Conservation (phyloP, 1,140 invertebrate species). For the Sarcophaga peregrina region DNA sequence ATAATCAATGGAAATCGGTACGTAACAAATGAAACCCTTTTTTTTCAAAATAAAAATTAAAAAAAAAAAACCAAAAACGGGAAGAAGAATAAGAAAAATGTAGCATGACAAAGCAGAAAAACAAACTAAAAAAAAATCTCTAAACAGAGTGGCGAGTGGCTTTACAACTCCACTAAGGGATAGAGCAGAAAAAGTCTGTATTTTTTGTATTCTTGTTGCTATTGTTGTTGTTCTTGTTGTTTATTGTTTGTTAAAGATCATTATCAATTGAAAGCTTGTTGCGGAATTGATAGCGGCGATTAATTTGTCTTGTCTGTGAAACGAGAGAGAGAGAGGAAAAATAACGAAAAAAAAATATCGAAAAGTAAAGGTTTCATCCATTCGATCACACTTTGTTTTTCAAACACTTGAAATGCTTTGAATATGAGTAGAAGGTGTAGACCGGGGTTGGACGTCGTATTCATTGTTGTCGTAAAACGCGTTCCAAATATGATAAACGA, state of each 20-base stretch:
- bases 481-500: constrained; percentile 23
- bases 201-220: background rate
- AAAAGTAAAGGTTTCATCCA: too few relatives aligned
- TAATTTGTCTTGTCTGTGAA: constrained; percentile 62
- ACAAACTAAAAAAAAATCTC: background rate
- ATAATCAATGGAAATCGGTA: background rate
- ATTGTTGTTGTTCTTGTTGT: background rate
- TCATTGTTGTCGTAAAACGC: constrained; percentile 3
- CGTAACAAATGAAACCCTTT: background rate
- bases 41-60: background rate
- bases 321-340: background rate
- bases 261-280: constrained; percentile 55
- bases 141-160: constrained; percentile 6
- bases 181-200: too few relatives aligned
- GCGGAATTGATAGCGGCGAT: constrained; percentile 64
- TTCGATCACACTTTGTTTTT: too few relatives aligned
- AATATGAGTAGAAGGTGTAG: background rate
- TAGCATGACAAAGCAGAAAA: constrained; percentile 28
- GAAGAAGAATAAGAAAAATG: background rate
- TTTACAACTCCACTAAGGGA: background rate
- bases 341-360: background rate
- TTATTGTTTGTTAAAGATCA: constrained; percentile 50
- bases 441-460: background rate
- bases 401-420: background rate
- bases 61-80: too few relatives aligned